Base-by-base conservation (phyloP, 2,888 invertebrate species). In the Lasioglossum leucozonium region DNA sequence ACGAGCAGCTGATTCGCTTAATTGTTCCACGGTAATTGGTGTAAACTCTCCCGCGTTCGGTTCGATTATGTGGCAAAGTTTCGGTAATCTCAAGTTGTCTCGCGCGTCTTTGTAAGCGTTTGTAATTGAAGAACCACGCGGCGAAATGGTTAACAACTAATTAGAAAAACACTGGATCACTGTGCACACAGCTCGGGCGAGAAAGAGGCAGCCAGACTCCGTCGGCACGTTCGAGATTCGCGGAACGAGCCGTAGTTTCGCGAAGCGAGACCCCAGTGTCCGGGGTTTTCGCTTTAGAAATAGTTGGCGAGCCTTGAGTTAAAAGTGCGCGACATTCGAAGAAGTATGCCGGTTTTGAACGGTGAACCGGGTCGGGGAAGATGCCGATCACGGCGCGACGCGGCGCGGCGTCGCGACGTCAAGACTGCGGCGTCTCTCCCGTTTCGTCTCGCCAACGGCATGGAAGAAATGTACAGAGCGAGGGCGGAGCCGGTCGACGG, bases 321-420 rank as follows among this genome's bases (percentile, higher is more conserved):
- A 69, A 71, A 51, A 82, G 90, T 90, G 91, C 91, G 90, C 90
- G 91, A 90, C 91, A 90, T 86, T 89, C 90, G 83, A 90, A 91
- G 90, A 88, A 85, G 80, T 75, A 84, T 81, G 37, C 72, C 37
- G 55, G 62, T 34, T 40, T 42, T 42, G 78, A 82, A 83, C 75
- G 87, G 67, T 78, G 71, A 81, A 77, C 81, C 51, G 55, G 51
- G 30, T 79, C 82, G 76, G 79, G 58, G 44, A n/a, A 62, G 76
- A 79, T 79, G 69, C 81, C 40, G n/a, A n/a, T n/a, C n/a, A n/a
- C n/a, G 65, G 65, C 47, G 47, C 8, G 47, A 34, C 37, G 37
- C 37, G 37, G 37, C 37, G 40, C 34, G 34, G 42, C 51, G 51
- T 51, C 51, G 51, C 51, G 51, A 51, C 51, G 51, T n/a, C 51